A percentile compares a stretch with the other conserved stretches of the same genome.
Conservation (phyloP, 2,797 vertebrate species). For the Paramormyrops hopkinsi region DNA sequence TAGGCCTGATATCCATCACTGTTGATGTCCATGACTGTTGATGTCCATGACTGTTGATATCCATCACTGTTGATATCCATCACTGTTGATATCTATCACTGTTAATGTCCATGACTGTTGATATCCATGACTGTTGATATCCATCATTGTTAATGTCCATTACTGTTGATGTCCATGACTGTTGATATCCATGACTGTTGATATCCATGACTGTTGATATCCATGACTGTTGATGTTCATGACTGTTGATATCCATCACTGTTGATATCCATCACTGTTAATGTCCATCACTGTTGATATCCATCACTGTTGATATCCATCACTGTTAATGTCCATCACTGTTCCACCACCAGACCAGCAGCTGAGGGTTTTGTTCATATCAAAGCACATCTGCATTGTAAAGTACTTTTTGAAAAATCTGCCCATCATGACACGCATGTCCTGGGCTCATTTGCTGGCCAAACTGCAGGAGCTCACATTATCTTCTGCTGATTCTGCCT, state of each 20-base stretch:
- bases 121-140: not conserved
- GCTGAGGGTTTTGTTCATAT: not conserved
- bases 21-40: not conserved
- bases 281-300: not conserved
- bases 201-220: not conserved
- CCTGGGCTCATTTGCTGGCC: not conserved
- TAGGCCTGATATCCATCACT: not conserved
- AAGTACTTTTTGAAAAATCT: not conserved
- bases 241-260: not conserved
- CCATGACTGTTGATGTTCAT: not conserved
- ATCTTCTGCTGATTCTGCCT: not conserved
- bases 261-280: not conserved
- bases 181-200: not conserved
- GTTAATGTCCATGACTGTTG: not conserved
- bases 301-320: not conserved
- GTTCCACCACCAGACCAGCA: not conserved
- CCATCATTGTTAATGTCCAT: no score
- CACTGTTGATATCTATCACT: not conserved
- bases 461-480: not conserved
- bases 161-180: not conserved
- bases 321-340: not conserved
- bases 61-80: not conserved
- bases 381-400: not conserved
- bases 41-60: no score
- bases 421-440: not conserved